Evolutionary conservation across 2,113 vertebrate species (phyloP).

Genomic region (Myotis yumanensis): DNA sequence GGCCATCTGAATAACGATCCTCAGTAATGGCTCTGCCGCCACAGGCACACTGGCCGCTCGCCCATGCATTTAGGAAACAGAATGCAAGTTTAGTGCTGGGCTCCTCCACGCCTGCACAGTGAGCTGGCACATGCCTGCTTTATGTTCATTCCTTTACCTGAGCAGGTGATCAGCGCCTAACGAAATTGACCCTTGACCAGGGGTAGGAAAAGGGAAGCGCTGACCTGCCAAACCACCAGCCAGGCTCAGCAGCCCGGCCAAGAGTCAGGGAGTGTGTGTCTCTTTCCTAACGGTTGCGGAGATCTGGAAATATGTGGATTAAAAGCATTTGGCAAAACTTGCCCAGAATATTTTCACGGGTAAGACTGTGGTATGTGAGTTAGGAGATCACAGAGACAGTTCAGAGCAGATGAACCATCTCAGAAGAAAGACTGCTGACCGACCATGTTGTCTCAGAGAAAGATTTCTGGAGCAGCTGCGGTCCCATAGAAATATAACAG

Average conservation of each 20-base stretch:
- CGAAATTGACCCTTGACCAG: not conserved
- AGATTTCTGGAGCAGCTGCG: not conserved
- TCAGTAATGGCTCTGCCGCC: not conserved
- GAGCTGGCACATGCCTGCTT: not conserved
- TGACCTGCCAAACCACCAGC: not conserved
- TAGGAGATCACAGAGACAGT: not conserved
- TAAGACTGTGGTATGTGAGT: not conserved
- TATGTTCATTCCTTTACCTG: not conserved
- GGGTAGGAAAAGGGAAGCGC: not conserved
- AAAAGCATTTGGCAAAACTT: not conserved
- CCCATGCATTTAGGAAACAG: not conserved
- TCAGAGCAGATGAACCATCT: not conserved
- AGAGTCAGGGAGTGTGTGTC: fast-evolving
- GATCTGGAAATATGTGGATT: not conserved
- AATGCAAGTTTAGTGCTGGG: not conserved
- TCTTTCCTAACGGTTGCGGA: not conserved
- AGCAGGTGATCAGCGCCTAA: not conserved
- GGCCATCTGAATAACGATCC: not conserved
- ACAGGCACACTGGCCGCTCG: fast-evolving
- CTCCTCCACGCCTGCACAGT: not conserved
- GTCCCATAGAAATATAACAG: fast-evolving
- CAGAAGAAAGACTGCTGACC: fast-evolving
- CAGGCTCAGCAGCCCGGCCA: not conserved
- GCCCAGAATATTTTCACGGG: not conserved
- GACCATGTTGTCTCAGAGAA: not conserved